These are phyloP conservation scores for Macaca fascicularis DNA, from an alignment of 2,113 vertebrate genomes.

Conservation along the genomic window DNA sequence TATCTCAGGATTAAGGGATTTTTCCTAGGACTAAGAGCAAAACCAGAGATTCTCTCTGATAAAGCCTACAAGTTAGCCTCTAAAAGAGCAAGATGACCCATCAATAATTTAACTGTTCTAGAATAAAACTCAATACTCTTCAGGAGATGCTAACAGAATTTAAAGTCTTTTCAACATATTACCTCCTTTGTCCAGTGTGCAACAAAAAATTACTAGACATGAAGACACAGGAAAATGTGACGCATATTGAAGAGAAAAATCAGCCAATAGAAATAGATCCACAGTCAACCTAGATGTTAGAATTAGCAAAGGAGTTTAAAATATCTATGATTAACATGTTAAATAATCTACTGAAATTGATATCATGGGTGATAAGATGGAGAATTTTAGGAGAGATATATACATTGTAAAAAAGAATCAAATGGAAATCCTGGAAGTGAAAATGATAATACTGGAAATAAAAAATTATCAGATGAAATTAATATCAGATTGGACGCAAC, in stretches of 20 bases:
- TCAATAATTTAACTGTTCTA: not conserved
- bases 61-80: not conserved
- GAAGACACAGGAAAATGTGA: not conserved
- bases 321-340: not conserved
- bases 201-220: not conserved
- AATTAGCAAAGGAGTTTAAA: not conserved
- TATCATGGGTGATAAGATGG: not conserved
- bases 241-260: not conserved
- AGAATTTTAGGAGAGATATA: not conserved
- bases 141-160: not conserved
- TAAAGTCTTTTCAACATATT: not conserved
- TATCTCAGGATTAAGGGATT: not conserved
- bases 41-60: not conserved
- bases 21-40: not conserved
- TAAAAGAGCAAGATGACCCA: not conserved
- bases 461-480: not conserved
- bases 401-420: not conserved
- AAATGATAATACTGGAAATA: not conserved
- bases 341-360: not conserved
- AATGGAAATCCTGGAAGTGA: not conserved
- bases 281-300: not conserved
- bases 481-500: not conserved
- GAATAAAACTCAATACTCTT: not conserved
- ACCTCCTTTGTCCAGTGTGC: not conserved
- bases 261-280: slow-evolving; percentile 8